A percentile compares a stretch with the other conserved stretches of the same genome.
phyloP scores from a whole-genome alignment of 2,888 invertebrate genomes.

The Ectemnius lituratus region DNA sequence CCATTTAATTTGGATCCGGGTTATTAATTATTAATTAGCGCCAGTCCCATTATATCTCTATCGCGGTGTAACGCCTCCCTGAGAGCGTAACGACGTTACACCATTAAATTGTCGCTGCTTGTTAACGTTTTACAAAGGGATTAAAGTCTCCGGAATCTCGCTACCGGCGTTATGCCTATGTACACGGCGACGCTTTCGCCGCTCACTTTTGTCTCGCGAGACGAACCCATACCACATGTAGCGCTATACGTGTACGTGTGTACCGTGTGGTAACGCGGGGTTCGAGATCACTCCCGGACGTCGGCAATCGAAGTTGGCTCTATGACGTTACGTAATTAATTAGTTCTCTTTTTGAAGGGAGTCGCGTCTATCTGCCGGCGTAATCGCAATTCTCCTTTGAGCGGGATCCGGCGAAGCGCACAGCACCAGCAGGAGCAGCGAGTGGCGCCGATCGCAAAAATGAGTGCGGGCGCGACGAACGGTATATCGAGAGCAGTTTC shows the following conservation, averaged over 20 bases:
- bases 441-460: background rate
- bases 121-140: slow-evolving; percentile 58
- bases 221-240: too few relatives aligned
- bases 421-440: background rate
- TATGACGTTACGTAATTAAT: slow-evolving; percentile 41
- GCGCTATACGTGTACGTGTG: too few relatives aligned
- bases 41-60: slow-evolving; percentile 75
- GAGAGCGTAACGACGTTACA: slow-evolving; percentile 65
- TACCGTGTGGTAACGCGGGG: background rate
- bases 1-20: slow-evolving; percentile 76
- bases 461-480: slow-evolving; percentile 14
- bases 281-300: slow-evolving; percentile 14
- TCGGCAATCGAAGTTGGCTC: slow-evolving; percentile 4
- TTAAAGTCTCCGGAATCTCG: slow-evolving; percentile 10
- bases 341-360: slow-evolving; percentile 23
- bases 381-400: slow-evolving; percentile 1
- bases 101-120: slow-evolving; percentile 72
- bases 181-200: slow-evolving; percentile 9
- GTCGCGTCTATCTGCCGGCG: background rate
- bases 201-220: slow-evolving; percentile 19
- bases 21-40: slow-evolving; percentile 78
- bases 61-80: slow-evolving; percentile 69
- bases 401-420: slow-evolving; percentile 4
- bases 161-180: too few relatives aligned
- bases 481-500: slow-evolving; percentile 21